Conservation (phyloP, 2,113 vertebrate species). For the Anser cygnoides region DNA sequence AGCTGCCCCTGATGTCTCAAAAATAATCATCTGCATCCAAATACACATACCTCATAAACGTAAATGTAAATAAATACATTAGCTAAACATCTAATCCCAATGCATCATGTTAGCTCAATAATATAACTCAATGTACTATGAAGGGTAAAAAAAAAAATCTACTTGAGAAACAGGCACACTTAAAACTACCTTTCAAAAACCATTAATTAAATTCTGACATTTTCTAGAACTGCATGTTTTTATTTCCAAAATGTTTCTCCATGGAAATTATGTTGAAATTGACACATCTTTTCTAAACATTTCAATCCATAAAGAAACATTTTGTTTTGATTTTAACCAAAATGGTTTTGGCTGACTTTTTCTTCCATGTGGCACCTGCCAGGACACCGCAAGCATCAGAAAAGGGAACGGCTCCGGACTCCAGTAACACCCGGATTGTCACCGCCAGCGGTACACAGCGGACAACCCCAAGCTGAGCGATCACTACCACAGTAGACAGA, state of each 20-base stretch:
- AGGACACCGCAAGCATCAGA: neutral
- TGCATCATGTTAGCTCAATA: neutral
- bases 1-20: neutral
- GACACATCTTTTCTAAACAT: neutral
- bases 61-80: slow-evolving; percentile 28
- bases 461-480: neutral
- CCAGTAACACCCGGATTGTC: neutral
- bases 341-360: neutral
- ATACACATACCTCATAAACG: neutral
- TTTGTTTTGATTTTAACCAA: neutral
- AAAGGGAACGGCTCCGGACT: neutral
- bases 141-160: neutral
- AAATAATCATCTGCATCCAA: slow-evolving; percentile 8
- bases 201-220: neutral
- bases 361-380: neutral
- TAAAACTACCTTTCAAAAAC: neutral
- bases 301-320: neutral
- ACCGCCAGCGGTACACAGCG: neutral
- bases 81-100: neutral
- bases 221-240: neutral
- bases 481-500: rapidly evolving
- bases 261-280: neutral
- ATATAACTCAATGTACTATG: neutral
- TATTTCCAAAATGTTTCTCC: neutral
- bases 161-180: neutral